A percentile compares a stretch with the other conserved stretches of the same genome.
phyloP scores from a whole-genome alignment of 2,113 vertebrate genomes.

The Cheilinus undulatus region DNA sequence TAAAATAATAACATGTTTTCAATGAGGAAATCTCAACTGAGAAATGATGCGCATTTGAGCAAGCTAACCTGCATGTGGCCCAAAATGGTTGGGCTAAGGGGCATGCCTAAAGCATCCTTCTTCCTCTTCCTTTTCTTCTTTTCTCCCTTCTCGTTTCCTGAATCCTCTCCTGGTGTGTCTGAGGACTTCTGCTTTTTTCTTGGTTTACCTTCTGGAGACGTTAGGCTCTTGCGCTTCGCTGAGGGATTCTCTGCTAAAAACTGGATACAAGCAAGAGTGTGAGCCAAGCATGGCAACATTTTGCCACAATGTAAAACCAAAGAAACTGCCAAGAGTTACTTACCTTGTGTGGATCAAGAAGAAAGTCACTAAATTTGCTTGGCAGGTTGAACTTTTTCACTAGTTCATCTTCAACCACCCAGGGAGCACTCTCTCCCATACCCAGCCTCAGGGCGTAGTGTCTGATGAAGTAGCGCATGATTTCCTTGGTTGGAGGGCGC shows the following conservation, averaged over 20 bases:
- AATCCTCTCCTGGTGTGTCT: slow-evolving; percentile 78
- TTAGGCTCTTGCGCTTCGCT: slow-evolving; percentile 89
- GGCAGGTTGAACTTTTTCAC: slow-evolving; percentile 95
- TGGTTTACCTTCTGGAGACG: slow-evolving; percentile 89
- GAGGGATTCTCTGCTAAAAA: slow-evolving; percentile 95
- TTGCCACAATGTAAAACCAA: not conserved
- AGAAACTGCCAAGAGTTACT: not conserved
- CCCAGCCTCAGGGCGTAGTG: slow-evolving; percentile 92
- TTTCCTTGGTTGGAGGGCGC: slow-evolving; percentile 98
- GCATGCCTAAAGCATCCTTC: slow-evolving; percentile 83
- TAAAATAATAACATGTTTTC: too few species aligned
- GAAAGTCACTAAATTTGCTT: slow-evolving; percentile 98
- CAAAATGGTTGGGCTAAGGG: slow-evolving; percentile 92
- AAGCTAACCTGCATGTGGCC: slow-evolving; percentile 88
- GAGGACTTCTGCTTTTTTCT: slow-evolving; percentile 88
- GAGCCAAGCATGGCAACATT: not conserved
- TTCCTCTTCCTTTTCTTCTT: slow-evolving; percentile 78
- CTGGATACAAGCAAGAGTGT: slow-evolving; percentile 71
- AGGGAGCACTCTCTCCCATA: slow-evolving; percentile 93
- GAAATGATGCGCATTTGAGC: not conserved
- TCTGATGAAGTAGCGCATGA: slow-evolving; percentile 97
- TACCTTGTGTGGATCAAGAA: slow-evolving; percentile 97
- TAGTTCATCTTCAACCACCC: slow-evolving; percentile 96
- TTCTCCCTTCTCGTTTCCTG: slow-evolving; percentile 76
- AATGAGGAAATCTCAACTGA: not conserved